Evolutionary conservation across 2,888 invertebrate genomes (phyloP), one percentile per base, ranked within the genome.

Genomic region (Dynastes hyllus): DNA sequence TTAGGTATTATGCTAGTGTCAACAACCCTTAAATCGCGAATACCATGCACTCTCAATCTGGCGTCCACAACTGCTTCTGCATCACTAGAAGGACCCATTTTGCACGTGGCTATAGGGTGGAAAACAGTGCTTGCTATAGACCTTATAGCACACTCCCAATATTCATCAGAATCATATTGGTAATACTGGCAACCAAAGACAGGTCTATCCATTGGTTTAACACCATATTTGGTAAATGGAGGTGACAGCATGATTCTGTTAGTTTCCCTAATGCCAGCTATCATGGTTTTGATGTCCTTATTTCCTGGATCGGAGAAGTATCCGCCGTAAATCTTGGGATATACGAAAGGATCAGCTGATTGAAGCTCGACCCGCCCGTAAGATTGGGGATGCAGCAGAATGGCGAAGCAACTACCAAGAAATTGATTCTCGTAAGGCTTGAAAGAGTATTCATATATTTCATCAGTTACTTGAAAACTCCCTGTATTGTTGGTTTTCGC

Each of bases 1-100:
- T n/a, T n/a, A n/a, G 94, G 94, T 83, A 93, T 92, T 40, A 95
- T 89, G 82, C 95, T 93, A 5, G 93, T 92, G 86, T 94, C 94
- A 11, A 45, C 45, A 0, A 94, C 93, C 11, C 94, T 90, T 58
- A 94, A 86, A 2, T 89, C 11, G 45, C 11, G 45, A 0, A 94
- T 87, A 0, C 93, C 94, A 82, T 92, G 90, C 0, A 94, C 94
- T 81, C 91, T 90, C 29, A 93, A 87, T 81, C 92, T 45, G 90
- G 1, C 92, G 85, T 93, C 92, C 0, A 94, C 93, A 0, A 93
- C 92, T 0, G 45, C 45, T 45, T 45, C 0, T 88, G 91, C 90
- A 84, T 94, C 94, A 0, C 86, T 88, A 0, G 86, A 86, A 0
- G 93, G 92, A 0, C 94, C 95, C 95, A 95, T 95, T 84, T 93